Conservation (phyloP, 2,797 vertebrate genomes). For the Hippocampus kuda region DNA sequence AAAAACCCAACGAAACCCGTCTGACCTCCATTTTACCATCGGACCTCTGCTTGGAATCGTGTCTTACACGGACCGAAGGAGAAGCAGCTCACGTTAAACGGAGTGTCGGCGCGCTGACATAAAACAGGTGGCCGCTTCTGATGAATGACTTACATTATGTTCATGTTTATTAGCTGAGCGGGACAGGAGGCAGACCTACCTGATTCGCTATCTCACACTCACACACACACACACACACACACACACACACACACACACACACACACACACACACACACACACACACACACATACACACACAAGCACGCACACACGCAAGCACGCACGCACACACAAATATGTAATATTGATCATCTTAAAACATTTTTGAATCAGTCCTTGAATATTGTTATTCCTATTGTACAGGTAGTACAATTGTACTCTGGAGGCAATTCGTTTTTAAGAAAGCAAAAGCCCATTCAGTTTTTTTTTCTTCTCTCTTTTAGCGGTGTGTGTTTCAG, state of each 20-base stretch:
- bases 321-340: not conserved
- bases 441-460: not conserved
- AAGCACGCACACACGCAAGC: not conserved
- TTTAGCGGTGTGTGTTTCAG: constrained; percentile 4
- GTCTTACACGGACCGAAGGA: not conserved
- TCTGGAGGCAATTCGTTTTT: not conserved
- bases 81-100: not conserved
- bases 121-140: constrained; percentile 11
- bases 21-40: not conserved
- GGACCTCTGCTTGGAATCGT: not conserved
- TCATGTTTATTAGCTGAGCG: not conserved
- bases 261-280: not conserved
- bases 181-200: not conserved
- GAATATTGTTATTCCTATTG: not conserved
- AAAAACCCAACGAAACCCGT: too few relatives aligned
- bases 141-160: constrained; percentile 6
- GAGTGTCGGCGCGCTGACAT: not conserved
- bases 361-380: constrained; percentile 5
- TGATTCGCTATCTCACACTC: not conserved
- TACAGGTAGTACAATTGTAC: not conserved
- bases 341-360: not conserved
- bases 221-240: too few relatives aligned
- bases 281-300: not conserved
- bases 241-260: not conserved
- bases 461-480: not conserved